Conservation (phyloP, 2,888 invertebrate species). For the Abrostola triplasia region DNA sequence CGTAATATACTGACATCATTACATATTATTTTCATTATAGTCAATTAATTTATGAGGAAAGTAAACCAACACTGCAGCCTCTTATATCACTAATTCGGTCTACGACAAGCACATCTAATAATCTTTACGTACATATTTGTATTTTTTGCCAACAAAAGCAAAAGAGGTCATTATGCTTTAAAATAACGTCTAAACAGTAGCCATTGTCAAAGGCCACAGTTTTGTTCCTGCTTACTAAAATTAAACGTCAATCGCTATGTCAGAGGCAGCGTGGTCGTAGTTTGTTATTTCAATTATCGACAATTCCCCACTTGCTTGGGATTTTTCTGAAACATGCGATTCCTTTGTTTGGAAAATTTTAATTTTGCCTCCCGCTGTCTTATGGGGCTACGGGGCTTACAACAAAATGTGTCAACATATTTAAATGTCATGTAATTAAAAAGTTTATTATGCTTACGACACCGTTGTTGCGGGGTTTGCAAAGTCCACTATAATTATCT, state of each 20-base stretch:
- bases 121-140: background rate
- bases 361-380: constrained; percentile 51
- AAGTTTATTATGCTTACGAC: constrained; percentile 16
- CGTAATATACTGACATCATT: too few species aligned
- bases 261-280: constrained; percentile 72
- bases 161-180: constrained; percentile 7
- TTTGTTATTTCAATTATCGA: constrained; percentile 85
- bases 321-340: constrained; percentile 73
- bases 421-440: constrained; percentile 18
- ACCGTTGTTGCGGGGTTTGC: background rate
- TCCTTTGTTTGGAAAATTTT: constrained; percentile 63
- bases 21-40: too few species aligned
- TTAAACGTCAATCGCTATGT: constrained; percentile 84
- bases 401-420: constrained; percentile 29
- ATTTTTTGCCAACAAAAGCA: background rate
- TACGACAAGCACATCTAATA: background rate
- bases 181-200: constrained; percentile 57
- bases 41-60: too few species aligned
- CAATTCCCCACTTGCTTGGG: constrained; percentile 69
- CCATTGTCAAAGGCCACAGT: constrained; percentile 63
- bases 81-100: background rate
- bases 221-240: constrained; percentile 79
- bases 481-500: too few species aligned
- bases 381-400: too few species aligned
- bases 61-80: too few species aligned